Conservation (phyloP, 2,113 vertebrate species). For the Mirza zaza region DNA sequence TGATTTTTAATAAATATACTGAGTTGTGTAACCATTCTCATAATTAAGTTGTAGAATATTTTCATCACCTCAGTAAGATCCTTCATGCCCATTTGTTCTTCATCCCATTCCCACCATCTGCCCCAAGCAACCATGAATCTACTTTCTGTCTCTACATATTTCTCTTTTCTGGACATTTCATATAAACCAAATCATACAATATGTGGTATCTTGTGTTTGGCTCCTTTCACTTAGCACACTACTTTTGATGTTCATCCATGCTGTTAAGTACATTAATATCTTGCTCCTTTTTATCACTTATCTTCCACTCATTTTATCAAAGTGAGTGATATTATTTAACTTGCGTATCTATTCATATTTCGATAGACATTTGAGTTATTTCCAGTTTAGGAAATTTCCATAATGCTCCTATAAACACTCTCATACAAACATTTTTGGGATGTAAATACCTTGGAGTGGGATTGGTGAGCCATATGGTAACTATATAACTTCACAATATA, state of each 20-base stretch:
- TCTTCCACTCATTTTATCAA: not conserved
- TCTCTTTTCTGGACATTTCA: not conserved
- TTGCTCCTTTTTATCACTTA: not conserved
- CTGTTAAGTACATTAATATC: not conserved
- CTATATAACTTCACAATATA: not conserved
- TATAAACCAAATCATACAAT: not conserved
- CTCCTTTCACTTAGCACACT: not conserved
- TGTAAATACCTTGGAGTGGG: not conserved
- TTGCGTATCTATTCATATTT: not conserved
- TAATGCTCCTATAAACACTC: not conserved
- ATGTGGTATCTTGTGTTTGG: not conserved
- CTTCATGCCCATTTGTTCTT: not conserved
- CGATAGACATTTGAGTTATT: not conserved
- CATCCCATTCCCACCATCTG: not conserved
- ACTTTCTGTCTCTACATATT: not conserved
- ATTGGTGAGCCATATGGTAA: not conserved
- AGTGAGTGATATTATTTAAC: conserved; percentile 9
- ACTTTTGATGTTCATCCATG: not conserved
- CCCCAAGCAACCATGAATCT: not conserved
- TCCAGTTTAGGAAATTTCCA: not conserved
- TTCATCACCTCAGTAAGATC: not conserved
- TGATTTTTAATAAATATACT: conserved; percentile 2
- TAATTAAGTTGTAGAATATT: not conserved
- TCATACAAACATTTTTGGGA: not conserved
- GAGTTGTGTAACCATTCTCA: not conserved